Evolutionary conservation across 2,113 vertebrate genomes (phyloP).

Genomic region (Sorex araneus): DNA sequence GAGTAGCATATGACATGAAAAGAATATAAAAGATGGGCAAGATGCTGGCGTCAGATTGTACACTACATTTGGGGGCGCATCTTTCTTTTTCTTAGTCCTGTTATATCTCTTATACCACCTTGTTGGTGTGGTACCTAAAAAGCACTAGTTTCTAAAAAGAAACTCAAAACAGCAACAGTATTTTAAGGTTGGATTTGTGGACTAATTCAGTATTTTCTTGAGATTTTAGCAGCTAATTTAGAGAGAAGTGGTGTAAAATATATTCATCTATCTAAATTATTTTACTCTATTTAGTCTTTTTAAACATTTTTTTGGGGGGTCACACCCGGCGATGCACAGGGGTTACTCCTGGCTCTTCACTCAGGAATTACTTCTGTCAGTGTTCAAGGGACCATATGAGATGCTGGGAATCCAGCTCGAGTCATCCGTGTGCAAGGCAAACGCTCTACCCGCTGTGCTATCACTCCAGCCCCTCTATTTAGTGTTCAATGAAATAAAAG

Average conservation of each 20-base stretch:
- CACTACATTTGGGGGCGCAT: rapidly evolving
- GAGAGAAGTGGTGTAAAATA: neutral
- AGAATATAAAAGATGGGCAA: neutral
- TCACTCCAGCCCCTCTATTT: too few species aligned
- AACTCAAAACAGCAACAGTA: neutral
- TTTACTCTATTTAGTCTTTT: neutral
- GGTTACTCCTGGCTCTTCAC: too few species aligned
- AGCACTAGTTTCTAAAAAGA: neutral
- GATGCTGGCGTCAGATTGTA: neutral
- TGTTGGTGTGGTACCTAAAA: neutral
- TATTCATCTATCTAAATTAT: neutral
- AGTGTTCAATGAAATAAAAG: neutral
- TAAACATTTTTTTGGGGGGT: too few species aligned
- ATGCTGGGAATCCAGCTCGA: too few species aligned
- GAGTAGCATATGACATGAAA: neutral
- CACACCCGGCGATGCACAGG: too few species aligned
- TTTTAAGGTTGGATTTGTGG: neutral
- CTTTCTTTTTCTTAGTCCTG: neutral
- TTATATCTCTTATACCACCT: neutral
- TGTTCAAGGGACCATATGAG: too few species aligned
- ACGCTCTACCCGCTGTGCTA: too few species aligned
- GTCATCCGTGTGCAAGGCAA: too few species aligned
- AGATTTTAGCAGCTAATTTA: neutral
- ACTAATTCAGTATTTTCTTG: neutral
- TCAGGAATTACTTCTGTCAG: too few species aligned